phyloP scores from a whole-genome alignment of 2,888 invertebrate species.

The Shargacucullia verbasci region DNA sequence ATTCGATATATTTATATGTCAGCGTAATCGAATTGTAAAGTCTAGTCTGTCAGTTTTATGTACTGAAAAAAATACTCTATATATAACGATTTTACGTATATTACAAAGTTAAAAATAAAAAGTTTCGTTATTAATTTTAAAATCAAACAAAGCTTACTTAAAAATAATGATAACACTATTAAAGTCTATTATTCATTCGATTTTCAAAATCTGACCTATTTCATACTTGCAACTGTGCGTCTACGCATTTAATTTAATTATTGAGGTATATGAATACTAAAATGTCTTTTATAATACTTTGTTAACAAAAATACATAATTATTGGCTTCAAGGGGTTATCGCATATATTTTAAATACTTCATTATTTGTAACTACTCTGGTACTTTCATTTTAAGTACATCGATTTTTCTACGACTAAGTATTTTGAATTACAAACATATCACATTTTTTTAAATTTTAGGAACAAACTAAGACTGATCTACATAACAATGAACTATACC shows the following conservation, averaged over 20 bases:
- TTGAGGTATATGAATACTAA: conserved; percentile 21
- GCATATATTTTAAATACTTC: conserved; percentile 12
- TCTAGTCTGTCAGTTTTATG: no score
- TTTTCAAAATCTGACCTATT: conserved; percentile 22
- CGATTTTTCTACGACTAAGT: conserved; percentile 19
- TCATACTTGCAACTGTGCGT: conserved; percentile 7
- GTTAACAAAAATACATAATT: conserved; percentile 18
- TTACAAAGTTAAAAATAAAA: no score
- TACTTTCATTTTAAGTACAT: conserved; percentile 49
- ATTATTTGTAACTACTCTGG: conserved; percentile 14
- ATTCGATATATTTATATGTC: conserved; percentile 1
- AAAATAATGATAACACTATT: conserved; percentile 7
- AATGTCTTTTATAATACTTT: conserved; percentile 51
- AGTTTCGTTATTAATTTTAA: no score
- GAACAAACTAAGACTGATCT: conserved; percentile 31
- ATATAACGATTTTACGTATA: no score
- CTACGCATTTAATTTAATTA: conserved; percentile 16
- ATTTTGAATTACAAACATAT: conserved; percentile 42
- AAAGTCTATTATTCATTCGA: no score
- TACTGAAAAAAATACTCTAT: no score
- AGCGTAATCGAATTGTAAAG: no score
- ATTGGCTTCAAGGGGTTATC: conserved; percentile 27
- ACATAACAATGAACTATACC: conserved; percentile 33
- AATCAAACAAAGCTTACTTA: conserved; percentile 17
- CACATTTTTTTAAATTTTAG: conserved; percentile 47